Evolutionary conservation across 1,140 invertebrate species (phyloP).

Genomic region (Cotesia vestalis): DNA sequence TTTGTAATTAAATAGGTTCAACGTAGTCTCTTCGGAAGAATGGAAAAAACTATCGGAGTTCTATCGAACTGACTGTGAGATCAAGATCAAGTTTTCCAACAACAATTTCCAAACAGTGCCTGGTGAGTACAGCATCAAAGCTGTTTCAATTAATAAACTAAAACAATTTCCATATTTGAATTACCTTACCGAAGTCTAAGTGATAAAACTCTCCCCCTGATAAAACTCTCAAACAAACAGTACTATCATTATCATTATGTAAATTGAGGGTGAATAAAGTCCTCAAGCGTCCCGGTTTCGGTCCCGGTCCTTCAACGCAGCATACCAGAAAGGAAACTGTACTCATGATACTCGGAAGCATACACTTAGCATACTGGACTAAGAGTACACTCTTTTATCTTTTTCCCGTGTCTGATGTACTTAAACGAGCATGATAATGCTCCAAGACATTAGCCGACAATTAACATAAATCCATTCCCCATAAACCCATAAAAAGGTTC

Average conservation of each 20-base stretch:
- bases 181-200: neutral
- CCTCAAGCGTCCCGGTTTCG: no score
- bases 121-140: slow-evolving; percentile 46
- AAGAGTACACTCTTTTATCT: no score
- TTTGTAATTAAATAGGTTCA: slow-evolving; percentile 44
- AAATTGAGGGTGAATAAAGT: no score
- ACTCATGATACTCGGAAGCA: no score
- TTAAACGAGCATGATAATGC: slow-evolving; percentile 50
- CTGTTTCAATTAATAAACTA: neutral
- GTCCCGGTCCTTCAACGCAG: no score
- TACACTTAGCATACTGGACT: no score
- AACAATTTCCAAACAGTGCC: slow-evolving; percentile 46
- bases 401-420: no score
- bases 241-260: no score
- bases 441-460: slow-evolving; percentile 63
- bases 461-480: slow-evolving; percentile 60
- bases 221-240: slow-evolving; percentile 11
- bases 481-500: neutral
- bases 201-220: neutral
- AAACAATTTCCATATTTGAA: no score
- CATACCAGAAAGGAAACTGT: no score
- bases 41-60: slow-evolving; percentile 57
- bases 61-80: slow-evolving; percentile 54
- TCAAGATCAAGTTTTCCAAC: slow-evolving; percentile 48
- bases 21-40: slow-evolving; percentile 53